Evolutionary conservation across 2,797 vertebrate genomes (phyloP), one percentile per base, ranked within the genome.

Genomic region (Sphaeramia orbicularis): DNA sequence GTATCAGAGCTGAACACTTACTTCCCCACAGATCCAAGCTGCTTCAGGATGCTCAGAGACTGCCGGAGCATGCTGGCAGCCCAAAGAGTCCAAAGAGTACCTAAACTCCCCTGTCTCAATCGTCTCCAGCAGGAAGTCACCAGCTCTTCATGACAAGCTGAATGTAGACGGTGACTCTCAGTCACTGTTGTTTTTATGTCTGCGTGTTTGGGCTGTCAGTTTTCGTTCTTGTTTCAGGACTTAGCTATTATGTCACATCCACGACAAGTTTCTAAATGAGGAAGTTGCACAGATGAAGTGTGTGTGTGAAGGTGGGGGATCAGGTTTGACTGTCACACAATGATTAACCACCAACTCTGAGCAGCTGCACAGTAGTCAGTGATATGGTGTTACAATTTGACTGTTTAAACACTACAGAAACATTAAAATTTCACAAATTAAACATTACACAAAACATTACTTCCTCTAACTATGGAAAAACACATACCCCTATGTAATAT

Each of bases 21-120:
- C 92, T 83, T 92, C 82, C 82, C 49, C 5, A 72, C 45, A 41
- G 88, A 91, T 77, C 92, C 82, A 41, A 94, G 45, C 81, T 91
- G 93, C 82, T 93, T 94, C 67, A 94, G 80, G 81, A 93, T 88
- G 81, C 84, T 93, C 71, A 94, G 74, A 74, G 92, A 93, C 79
- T 91, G 91, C 54, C 92, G 93, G 27, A 95, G 89, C 90, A 93
- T 93, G 65, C 65, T 86, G 69, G 51, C 75, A 53, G 70, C 32
- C 2, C 21, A 24, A 24, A 41, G 58, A 70, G 54, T 76, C 78
- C 21, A 37, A 70, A 27, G 57, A 19, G 10, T 72, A 58, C 71
- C 76, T 56, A 85, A 80, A 71, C 58, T 15, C 14, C 45, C 49
- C 57, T 35, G 56, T 55, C 61, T 58, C 10, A 52, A 57, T 72